These are phyloP conservation scores for Hymenochirus boettgeri DNA, from an alignment of 2,113 vertebrate species.

Conservation along the genomic window DNA sequence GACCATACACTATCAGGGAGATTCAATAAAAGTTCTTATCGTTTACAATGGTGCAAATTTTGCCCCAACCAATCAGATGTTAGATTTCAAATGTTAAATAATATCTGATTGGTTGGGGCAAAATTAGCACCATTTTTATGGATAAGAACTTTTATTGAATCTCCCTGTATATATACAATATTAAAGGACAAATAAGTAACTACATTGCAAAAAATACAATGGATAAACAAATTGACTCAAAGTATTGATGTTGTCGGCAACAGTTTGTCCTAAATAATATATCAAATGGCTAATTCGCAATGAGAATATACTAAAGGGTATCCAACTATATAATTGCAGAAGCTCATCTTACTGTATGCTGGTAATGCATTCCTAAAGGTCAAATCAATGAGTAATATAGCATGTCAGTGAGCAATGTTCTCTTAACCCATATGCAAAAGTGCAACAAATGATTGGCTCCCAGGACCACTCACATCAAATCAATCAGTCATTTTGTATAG, in stretches of 20 bases:
- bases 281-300: not conserved
- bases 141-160: no score
- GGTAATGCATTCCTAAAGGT: slow-evolving; percentile 29
- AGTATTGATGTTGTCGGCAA: not conserved
- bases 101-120: no score
- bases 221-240: no score
- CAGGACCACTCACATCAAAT: slow-evolving; percentile 1
- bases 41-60: no score
- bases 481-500: slow-evolving; percentile 9
- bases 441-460: slow-evolving; percentile 24
- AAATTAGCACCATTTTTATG: no score
- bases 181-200: no score
- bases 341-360: slow-evolving; percentile 15
- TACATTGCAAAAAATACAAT: no score
- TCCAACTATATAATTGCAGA: slow-evolving; percentile 5
- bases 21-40: no score
- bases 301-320: slow-evolving; percentile 2
- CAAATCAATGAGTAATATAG: slow-evolving; percentile 20
- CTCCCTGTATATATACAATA: no score
- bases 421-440: slow-evolving; percentile 27
- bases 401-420: slow-evolving; percentile 5
- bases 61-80: no score
- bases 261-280: not conserved
- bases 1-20: no score
- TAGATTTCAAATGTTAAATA: no score